Evolutionary conservation across 1,140 invertebrate genomes (phyloP).

Genomic region (Zaprionus tsacasi): DNA sequence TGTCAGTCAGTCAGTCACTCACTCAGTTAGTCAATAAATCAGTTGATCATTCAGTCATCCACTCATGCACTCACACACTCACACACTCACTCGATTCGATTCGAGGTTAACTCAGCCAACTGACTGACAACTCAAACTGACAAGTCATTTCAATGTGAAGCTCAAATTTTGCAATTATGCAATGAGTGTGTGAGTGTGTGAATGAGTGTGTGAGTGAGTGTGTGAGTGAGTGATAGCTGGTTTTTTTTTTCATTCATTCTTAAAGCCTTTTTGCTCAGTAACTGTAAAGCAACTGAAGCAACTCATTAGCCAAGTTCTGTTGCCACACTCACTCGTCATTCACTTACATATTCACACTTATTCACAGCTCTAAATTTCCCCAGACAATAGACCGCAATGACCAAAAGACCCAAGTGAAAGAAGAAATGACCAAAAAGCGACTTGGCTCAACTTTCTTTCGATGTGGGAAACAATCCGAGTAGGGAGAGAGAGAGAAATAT

Average conservation of each 20-base stretch:
- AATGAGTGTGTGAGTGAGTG: background rate
- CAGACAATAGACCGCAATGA: constrained; percentile 66
- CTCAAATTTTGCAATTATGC: constrained; percentile 63
- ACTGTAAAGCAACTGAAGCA: constrained; percentile 15
- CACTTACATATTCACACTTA: constrained; percentile 51
- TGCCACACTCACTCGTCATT: constrained; percentile 22
- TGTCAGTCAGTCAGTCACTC: constrained; percentile 41
- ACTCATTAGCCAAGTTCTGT: constrained; percentile 40
- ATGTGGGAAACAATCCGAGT: constrained; percentile 64
- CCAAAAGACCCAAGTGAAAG: constrained; percentile 57
- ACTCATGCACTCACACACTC: constrained; percentile 18
- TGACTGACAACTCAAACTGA: constrained; percentile 35
- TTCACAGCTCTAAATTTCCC: constrained; percentile 67
- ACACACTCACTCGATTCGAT: constrained; percentile 34
- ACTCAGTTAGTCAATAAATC: constrained; percentile 21
- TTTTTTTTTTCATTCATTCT: background rate
- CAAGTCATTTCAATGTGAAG: constrained; percentile 48
- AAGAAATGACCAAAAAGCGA: constrained; percentile 22
- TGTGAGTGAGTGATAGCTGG: background rate
- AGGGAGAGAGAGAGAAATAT: constrained; percentile 51
- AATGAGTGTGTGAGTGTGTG: background rate
- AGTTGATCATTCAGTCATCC: constrained; percentile 24
- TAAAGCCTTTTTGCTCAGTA: constrained; percentile 33
- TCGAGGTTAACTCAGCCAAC: constrained; percentile 31
- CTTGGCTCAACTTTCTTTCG: constrained; percentile 16